Percentiles rank a stretch among this genome's conserved stretches.
Evolutionary conservation across 2,888 invertebrate species (phyloP).

Genomic region (Polyommatus icarus): DNA sequence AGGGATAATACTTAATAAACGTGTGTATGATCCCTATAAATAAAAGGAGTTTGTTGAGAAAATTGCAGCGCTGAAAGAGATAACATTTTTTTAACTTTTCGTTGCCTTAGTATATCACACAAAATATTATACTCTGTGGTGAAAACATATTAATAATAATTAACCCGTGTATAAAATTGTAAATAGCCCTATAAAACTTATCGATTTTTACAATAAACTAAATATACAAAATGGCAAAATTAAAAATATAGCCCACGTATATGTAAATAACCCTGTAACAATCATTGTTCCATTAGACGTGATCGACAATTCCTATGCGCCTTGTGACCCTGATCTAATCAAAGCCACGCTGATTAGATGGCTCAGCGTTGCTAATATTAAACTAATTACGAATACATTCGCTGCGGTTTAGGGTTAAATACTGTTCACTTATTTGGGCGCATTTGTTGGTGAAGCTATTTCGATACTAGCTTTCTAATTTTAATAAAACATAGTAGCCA

Average conservation of each 20-base stretch:
- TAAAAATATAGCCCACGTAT: not conserved
- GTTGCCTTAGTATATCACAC: too few species aligned
- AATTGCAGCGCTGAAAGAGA: too few species aligned
- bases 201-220: not conserved
- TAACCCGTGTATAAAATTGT: too few species aligned
- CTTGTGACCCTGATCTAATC: conserved; percentile 19
- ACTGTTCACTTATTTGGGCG: not conserved
- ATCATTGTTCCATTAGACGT: conserved; percentile 9
- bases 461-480: not conserved
- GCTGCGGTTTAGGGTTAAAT: conserved; percentile 5
- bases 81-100: too few species aligned
- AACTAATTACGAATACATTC: conserved; percentile 18
- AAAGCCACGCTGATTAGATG: conserved; percentile 1
- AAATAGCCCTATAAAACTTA: not conserved
- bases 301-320: conserved; percentile 15
- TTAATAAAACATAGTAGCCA: not conserved
- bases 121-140: not conserved
- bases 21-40: too few species aligned
- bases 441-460: not conserved
- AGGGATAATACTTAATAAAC: too few species aligned
- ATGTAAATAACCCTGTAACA: conserved; percentile 7
- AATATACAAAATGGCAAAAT: not conserved
- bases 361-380: conserved; percentile 17
- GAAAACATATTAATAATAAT: not conserved
- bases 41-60: too few species aligned